A percentile compares a stretch with the other conserved stretches of the same genome.
These are phyloP conservation scores for Ips nitidus DNA, from an alignment of 1,140 invertebrate genomes.

Conservation along the genomic window DNA sequence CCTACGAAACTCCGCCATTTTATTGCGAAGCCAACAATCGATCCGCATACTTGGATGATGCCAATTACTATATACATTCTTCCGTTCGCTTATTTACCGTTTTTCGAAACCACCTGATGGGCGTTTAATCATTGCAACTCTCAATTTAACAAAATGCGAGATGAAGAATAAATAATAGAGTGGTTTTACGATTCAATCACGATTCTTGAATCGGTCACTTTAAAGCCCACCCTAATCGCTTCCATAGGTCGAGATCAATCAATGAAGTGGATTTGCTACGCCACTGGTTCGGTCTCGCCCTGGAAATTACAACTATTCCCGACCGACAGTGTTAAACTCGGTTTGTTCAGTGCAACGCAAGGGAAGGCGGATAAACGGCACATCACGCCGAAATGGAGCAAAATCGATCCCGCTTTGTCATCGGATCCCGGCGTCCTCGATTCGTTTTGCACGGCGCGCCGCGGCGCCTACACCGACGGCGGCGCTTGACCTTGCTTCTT, in stretches of 20 bases:
- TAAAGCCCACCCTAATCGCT: too few relatives aligned
- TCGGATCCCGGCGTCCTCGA: conserved; percentile 22
- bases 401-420: conserved; percentile 29
- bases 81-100: too few relatives aligned
- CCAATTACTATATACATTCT: too few relatives aligned
- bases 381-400: conserved; percentile 19
- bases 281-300: conserved; percentile 5
- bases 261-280: not conserved
- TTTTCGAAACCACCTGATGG: too few relatives aligned
- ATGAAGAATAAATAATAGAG: too few relatives aligned
- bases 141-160: too few relatives aligned
- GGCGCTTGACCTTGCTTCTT: conserved; percentile 23
- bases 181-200: too few relatives aligned
- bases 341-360: conserved; percentile 28
- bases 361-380: conserved; percentile 25
- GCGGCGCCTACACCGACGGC: conserved; percentile 15
- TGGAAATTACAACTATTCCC: conserved; percentile 25
- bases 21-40: not conserved
- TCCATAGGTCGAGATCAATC: too few relatives aligned
- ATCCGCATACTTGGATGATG: not conserved
- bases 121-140: too few relatives aligned
- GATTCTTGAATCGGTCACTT: too few relatives aligned
- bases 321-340: conserved; percentile 23
- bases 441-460: conserved; percentile 22
- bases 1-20: not conserved